These are phyloP conservation scores for Phrynocephalus guinanensis DNA, from an alignment of 2,797 vertebrate species.

Conservation along the genomic window DNA sequence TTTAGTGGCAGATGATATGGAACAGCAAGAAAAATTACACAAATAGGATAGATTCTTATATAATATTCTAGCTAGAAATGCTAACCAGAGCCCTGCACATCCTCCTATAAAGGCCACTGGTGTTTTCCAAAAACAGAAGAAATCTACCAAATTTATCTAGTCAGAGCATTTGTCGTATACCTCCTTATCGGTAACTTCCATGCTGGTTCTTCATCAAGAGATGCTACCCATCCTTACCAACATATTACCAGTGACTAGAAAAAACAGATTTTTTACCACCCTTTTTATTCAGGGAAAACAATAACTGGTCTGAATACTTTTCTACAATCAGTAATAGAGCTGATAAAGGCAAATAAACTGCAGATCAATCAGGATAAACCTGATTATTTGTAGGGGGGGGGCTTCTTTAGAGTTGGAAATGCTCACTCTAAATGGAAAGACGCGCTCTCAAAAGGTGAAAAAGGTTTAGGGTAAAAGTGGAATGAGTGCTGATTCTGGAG, in stretches of 20 bases:
- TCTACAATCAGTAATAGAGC: not conserved
- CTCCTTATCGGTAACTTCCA: not conserved
- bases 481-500: not conserved
- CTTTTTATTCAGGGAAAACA: not conserved
- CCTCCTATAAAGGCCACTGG: not conserved
- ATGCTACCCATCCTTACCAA: too few relatives aligned
- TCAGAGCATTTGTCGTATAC: slow-evolving; percentile 23
- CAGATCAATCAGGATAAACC: not conserved
- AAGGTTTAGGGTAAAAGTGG: not conserved
- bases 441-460: not conserved
- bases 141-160: slow-evolving; percentile 4
- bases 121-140: slow-evolving; percentile 39
- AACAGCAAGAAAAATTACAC: slow-evolving; percentile 53
- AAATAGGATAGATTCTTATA: not conserved
- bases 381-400: not conserved
- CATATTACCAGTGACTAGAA: too few relatives aligned
- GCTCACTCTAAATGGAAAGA: not conserved
- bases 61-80: not conserved
- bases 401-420: not conserved
- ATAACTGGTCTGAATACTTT: not conserved
- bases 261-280: not conserved
- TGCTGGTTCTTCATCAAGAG: not conserved
- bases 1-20: slow-evolving; percentile 50
- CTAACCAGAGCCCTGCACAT: slow-evolving; percentile 26
- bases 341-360: not conserved